Evolutionary conservation across 2,797 vertebrate species (phyloP).

Genomic region (Chaunax sp.): DNA sequence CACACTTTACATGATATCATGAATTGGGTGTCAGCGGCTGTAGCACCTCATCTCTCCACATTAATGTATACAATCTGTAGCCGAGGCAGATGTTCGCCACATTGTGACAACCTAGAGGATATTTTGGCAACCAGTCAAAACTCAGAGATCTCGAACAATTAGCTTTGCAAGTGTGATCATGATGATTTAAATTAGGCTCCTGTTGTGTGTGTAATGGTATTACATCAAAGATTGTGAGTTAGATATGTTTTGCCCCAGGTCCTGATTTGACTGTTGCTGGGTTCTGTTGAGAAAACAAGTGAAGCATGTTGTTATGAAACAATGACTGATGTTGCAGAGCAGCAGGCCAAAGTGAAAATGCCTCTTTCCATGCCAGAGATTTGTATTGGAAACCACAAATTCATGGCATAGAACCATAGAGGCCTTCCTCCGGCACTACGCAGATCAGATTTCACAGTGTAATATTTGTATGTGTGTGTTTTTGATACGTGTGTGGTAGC

Average conservation of each 20-base stretch:
- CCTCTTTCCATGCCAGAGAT: conserved; percentile 66
- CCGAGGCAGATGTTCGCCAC: conserved; percentile 65
- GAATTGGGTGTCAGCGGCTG: conserved; percentile 71
- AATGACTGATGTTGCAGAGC: conserved; percentile 64
- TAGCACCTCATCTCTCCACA: conserved; percentile 71
- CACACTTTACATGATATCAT: conserved; percentile 70
- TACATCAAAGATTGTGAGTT: conserved; percentile 35
- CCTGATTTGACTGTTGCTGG: conserved; percentile 58
- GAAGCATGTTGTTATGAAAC: conserved; percentile 72
- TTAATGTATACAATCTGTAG: conserved; percentile 53
- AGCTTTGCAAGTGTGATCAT: conserved; percentile 16
- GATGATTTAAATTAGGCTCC: conserved; percentile 5
- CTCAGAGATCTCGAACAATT: conserved; percentile 19
- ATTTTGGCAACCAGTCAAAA: conserved; percentile 20
- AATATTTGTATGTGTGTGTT: conserved; percentile 66
- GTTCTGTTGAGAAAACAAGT: conserved; percentile 68
- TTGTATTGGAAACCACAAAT: conserved; percentile 75
- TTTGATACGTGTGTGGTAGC: conserved; percentile 13
- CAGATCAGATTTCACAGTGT: conserved; percentile 61
- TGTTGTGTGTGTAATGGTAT: conserved; percentile 25
- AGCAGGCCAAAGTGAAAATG: conserved; percentile 74
- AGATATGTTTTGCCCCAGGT: conserved; percentile 33
- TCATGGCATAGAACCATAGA: conserved; percentile 57
- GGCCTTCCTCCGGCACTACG: conserved; percentile 58
- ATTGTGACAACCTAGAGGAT: conserved; percentile 31